phyloP scores from a whole-genome alignment of 1,140 invertebrate species.

The Achroia grisella region DNA sequence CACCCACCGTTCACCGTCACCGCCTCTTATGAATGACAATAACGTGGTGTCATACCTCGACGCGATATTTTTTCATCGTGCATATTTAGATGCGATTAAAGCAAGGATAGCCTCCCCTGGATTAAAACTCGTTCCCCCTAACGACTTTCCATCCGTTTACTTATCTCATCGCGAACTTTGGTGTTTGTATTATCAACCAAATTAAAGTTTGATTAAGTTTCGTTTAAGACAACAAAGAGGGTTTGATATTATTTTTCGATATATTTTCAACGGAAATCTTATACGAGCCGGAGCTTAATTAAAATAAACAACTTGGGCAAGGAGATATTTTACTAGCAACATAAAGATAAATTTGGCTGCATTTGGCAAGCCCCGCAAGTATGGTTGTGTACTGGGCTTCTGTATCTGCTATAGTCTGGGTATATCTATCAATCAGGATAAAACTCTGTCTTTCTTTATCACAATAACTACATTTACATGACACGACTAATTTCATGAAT shows the following conservation, averaged over 20 bases:
- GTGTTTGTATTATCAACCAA: conserved; percentile 55
- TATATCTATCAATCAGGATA: too few species aligned
- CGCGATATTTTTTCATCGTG: conserved; percentile 58
- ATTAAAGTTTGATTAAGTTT: conserved; percentile 59
- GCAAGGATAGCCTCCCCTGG: conserved; percentile 33
- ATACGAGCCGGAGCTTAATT: not conserved
- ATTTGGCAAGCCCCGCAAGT: too few species aligned
- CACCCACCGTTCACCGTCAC: conserved; percentile 12
- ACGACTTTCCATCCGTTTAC: conserved; percentile 51
- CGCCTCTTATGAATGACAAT: conserved; percentile 70
- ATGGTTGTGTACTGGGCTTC: too few species aligned
- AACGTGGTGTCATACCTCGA: conserved; percentile 47
- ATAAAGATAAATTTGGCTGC: not conserved
- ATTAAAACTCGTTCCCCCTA: conserved; percentile 50
- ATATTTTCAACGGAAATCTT: not conserved
- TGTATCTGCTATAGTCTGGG: too few species aligned
- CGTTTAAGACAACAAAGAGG: conserved; percentile 25
- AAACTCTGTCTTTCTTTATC: too few species aligned
- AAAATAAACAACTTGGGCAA: not conserved
- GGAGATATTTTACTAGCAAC: not conserved
- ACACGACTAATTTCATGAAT: too few species aligned
- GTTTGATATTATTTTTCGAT: conserved; percentile 8
- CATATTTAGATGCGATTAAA: conserved; percentile 70
- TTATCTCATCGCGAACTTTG: conserved; percentile 48
- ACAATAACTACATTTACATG: too few species aligned